phyloP scores from a whole-genome alignment of 1,140 invertebrate species.

The Nilaparvata lugens region DNA sequence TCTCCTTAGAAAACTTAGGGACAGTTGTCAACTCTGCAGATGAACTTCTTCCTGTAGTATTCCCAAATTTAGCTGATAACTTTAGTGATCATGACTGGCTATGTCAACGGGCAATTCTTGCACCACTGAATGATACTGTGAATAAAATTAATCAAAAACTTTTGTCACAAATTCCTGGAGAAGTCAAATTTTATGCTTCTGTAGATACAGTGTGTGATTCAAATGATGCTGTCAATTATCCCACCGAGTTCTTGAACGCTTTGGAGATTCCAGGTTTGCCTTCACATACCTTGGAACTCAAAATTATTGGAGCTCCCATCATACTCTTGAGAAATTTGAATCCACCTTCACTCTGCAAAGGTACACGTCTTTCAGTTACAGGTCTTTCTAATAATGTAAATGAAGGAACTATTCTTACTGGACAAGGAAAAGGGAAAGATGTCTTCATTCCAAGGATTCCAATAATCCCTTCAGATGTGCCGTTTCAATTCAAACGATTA shows the following conservation, averaged over 20 bases:
- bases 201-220: slow-evolving; percentile 30
- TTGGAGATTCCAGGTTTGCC: slow-evolving; percentile 33
- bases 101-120: slow-evolving; percentile 32
- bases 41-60: slow-evolving; percentile 33
- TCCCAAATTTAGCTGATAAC: slow-evolving; percentile 33
- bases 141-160: slow-evolving; percentile 31
- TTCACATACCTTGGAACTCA: slow-evolving; percentile 32
- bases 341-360: slow-evolving; percentile 36
- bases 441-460: slow-evolving; percentile 17
- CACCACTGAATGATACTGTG: slow-evolving; percentile 28
- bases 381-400: slow-evolving; percentile 33
- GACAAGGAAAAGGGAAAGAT: slow-evolving; percentile 10
- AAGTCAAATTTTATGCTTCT: slow-evolving; percentile 26
- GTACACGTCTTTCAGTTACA: slow-evolving; percentile 35
- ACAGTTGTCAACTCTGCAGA: slow-evolving; percentile 18
- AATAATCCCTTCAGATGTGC: slow-evolving; percentile 16
- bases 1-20: too few relatives aligned
- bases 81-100: slow-evolving; percentile 33
- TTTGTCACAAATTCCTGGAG: slow-evolving; percentile 17
- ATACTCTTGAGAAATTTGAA: slow-evolving; percentile 35
- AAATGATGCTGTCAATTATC: slow-evolving; percentile 31
- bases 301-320: slow-evolving; percentile 31
- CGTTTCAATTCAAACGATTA: slow-evolving; percentile 17
- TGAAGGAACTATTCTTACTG: slow-evolving; percentile 15
- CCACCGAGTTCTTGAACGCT: slow-evolving; percentile 32